Evolutionary conservation across 2,113 vertebrate species (phyloP).

Genomic region (Jacana jacana): DNA sequence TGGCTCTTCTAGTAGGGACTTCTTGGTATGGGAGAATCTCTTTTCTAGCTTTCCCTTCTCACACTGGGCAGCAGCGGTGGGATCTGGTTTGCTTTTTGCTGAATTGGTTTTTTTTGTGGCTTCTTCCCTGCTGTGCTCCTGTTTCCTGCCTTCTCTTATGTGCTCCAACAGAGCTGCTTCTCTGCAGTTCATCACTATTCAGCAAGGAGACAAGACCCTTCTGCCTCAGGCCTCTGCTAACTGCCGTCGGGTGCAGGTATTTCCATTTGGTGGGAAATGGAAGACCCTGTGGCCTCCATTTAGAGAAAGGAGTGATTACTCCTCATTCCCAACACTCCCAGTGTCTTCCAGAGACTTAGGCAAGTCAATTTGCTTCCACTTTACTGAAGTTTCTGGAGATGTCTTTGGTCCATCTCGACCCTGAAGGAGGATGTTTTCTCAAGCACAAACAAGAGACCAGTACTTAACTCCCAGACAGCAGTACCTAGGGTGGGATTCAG

Average conservation of each 20-base stretch:
- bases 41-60: background rate
- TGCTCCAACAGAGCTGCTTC: background rate
- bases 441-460: background rate
- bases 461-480: background rate
- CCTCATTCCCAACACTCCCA: background rate
- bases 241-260: background rate
- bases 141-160: background rate
- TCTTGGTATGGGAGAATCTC: background rate
- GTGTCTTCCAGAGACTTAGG: background rate
- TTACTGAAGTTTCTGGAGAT: background rate
- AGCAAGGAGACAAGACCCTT: background rate
- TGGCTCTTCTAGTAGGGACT: background rate
- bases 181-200: background rate
- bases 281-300: background rate
- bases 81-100: background rate
- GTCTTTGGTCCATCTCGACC: background rate
- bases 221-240: fast-evolving
- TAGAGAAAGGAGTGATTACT: background rate
- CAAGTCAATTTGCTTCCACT: background rate
- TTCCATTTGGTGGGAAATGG: background rate
- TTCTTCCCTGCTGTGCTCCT: background rate
- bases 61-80: background rate
- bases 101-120: background rate
- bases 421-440: background rate
- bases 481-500: background rate